A percentile compares a stretch with the other conserved stretches of the same genome.
Conservation (phyloP, 1,140 invertebrate species). For the Pogonomyrmex californicus region DNA sequence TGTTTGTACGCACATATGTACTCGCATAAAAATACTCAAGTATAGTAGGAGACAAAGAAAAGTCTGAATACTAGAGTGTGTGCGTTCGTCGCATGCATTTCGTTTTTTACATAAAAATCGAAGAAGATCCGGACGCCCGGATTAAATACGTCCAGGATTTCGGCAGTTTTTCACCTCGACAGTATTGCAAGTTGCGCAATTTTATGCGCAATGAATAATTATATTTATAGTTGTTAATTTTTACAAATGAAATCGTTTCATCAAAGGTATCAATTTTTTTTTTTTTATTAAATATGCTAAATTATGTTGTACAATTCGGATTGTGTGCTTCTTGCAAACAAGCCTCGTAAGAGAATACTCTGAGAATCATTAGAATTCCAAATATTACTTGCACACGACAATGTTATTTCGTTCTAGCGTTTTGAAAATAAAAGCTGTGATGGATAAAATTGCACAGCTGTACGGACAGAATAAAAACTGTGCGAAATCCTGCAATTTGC, state of each 20-base stretch:
- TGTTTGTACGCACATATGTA: slow-evolving; percentile 33
- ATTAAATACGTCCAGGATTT: slow-evolving; percentile 54
- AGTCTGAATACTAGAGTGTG: slow-evolving; percentile 86
- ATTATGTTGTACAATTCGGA: neutral
- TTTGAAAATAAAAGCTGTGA: slow-evolving; percentile 17
- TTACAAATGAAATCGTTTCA: neutral
- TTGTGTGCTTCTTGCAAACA: neutral
- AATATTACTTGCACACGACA: neutral
- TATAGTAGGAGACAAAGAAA: slow-evolving; percentile 78
- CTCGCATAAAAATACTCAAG: slow-evolving; percentile 52
- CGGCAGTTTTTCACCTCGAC: slow-evolving; percentile 51
- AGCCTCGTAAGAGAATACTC: neutral
- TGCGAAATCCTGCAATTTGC: slow-evolving; percentile 72
- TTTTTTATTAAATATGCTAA: neutral
- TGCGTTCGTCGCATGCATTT: slow-evolving; percentile 81
- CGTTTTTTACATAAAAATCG: slow-evolving; percentile 69
- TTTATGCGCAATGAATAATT: neutral
- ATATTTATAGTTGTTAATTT: neutral
- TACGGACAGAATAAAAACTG: slow-evolving; percentile 45
- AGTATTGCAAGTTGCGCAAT: neutral
- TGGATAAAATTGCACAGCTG: slow-evolving; percentile 38
- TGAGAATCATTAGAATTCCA: neutral
- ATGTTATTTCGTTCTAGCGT: slow-evolving; percentile 9
- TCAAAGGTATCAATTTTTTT: neutral
- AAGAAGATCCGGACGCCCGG: slow-evolving; percentile 65